A percentile compares a stretch with the other conserved stretches of the same genome.
These are phyloP conservation scores for Scytalopus superciliaris DNA, from an alignment of 2,113 vertebrate genomes.

Conservation along the genomic window DNA sequence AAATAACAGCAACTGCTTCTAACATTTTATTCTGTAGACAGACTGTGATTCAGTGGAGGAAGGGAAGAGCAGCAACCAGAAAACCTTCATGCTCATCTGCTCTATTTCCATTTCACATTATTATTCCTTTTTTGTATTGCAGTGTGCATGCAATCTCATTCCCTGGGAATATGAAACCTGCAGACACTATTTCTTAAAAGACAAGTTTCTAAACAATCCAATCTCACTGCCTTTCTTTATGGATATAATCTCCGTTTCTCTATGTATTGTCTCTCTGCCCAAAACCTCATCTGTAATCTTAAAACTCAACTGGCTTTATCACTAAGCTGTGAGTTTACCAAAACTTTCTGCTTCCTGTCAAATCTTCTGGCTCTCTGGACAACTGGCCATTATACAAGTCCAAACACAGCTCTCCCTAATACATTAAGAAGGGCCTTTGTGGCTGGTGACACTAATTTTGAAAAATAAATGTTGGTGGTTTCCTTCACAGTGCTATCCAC, in stretches of 20 bases:
- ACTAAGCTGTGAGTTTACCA: not conserved
- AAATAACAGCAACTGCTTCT: not conserved
- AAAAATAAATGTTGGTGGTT: not conserved
- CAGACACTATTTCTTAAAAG: not conserved
- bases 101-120: constrained; percentile 26
- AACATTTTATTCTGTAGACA: not conserved
- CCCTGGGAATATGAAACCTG: not conserved
- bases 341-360: not conserved
- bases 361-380: not conserved
- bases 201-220: not conserved
- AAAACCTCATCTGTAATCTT: not conserved
- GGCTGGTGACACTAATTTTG: not conserved
- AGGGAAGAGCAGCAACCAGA: not conserved
- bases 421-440: not conserved
- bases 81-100: not conserved
- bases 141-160: not conserved
- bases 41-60: not conserved
- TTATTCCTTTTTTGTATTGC: not conserved
- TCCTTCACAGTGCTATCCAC: not conserved
- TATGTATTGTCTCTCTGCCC: not conserved
- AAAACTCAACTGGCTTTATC: not conserved
- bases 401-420: not conserved
- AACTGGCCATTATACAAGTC: not conserved
- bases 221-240: not conserved
- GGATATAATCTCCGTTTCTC: not conserved